Percentiles rank a stretch among this genome's conserved stretches.
These are phyloP conservation scores for Agelaius phoeniceus DNA, from an alignment of 2,113 vertebrate species.

Conservation along the genomic window DNA sequence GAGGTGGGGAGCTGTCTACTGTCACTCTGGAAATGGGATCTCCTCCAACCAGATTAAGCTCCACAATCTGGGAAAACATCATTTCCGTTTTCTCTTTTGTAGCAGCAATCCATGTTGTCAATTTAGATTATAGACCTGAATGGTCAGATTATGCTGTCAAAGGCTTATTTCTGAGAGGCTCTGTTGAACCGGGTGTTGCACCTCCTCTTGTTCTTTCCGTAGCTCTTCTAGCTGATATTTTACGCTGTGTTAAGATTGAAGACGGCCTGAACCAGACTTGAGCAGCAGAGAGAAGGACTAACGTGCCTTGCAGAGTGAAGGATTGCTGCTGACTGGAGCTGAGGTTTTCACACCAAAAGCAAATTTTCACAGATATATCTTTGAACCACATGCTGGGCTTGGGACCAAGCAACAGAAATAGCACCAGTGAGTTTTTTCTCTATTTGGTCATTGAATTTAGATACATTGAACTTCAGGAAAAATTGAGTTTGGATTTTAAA, in stretches of 20 bases:
- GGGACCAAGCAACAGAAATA: not conserved
- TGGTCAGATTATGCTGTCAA: not conserved
- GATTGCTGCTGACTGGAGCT: not conserved
- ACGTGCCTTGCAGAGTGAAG: not conserved
- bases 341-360: not conserved
- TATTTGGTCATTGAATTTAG: not conserved
- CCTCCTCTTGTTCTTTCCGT: not conserved
- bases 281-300: not conserved
- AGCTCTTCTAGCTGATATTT: not conserved
- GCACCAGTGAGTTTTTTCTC: not conserved
- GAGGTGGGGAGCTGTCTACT: not conserved
- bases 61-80: not conserved
- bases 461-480: not conserved
- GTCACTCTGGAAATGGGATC: not conserved
- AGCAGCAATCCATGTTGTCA: not conserved
- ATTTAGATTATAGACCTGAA: not conserved
- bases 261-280: not conserved
- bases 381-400: not conserved
- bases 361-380: not conserved
- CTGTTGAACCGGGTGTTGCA: not conserved
- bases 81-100: constrained; percentile 33
- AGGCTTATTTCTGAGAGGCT: not conserved
- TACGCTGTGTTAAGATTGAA: not conserved
- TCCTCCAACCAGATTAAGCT: not conserved
- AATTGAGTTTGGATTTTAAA: not conserved